Conservation (phyloP, 2,888 invertebrate species). For the Thera britannica region DNA sequence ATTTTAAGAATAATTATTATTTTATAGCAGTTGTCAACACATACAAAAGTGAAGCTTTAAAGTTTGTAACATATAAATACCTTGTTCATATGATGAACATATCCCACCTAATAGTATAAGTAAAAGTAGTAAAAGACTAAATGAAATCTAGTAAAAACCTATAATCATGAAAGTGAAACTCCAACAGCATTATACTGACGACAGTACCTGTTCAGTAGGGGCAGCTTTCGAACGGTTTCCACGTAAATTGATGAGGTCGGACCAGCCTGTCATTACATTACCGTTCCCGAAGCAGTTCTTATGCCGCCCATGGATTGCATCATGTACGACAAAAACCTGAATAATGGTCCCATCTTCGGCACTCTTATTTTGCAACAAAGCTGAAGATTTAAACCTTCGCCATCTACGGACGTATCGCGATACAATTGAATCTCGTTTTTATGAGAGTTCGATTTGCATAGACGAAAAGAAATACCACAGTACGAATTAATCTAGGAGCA, state of each 20-base stretch:
- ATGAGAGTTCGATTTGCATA: no score
- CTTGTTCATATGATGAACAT: no score
- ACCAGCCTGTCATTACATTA: constrained; percentile 40
- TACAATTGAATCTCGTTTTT: no score
- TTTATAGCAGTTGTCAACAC: no score
- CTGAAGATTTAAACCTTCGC: background rate
- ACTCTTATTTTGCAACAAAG: constrained; percentile 2
- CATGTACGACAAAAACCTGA: constrained; percentile 17
- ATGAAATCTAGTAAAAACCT: constrained; percentile 5
- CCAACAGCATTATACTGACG: constrained; percentile 23
- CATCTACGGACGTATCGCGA: no score
- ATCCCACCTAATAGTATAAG: background rate
- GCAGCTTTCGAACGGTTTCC: constrained; percentile 53
- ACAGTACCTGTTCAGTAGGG: constrained; percentile 47
- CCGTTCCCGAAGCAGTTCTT: constrained; percentile 37
- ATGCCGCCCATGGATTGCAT: constrained; percentile 31
- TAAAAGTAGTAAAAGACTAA: no score
- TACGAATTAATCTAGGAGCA: no score
- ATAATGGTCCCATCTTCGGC: background rate
- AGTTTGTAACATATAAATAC: no score
- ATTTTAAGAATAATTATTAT: no score
- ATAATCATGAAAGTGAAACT: constrained; percentile 13
- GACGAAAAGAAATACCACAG: no score
- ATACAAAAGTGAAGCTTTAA: no score
- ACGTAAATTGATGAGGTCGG: constrained; percentile 45